Evolutionary conservation across 2,888 invertebrate species (phyloP).

Genomic region (Syrista parreyssii): DNA sequence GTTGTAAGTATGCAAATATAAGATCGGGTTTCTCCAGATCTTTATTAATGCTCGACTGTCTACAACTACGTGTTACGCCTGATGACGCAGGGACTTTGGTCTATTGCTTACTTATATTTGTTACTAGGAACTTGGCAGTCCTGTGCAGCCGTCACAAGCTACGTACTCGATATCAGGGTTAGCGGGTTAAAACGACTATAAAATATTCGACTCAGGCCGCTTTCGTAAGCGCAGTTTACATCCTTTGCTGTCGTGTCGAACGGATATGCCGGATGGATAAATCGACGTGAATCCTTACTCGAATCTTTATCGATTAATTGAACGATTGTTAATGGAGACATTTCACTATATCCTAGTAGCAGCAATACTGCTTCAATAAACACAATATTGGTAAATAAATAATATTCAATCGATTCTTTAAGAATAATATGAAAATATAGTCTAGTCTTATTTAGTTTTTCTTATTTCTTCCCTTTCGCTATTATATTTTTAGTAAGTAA

Average conservation of each 20-base stretch:
- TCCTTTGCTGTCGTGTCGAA: neutral
- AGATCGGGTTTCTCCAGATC: neutral
- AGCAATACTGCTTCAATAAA: neutral
- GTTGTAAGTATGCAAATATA: neutral
- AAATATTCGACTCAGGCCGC: conserved; percentile 5
- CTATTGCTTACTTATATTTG: neutral
- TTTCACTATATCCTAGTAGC: neutral
- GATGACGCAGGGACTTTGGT: neutral
- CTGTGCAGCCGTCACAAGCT: neutral
- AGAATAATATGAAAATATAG: too few relatives aligned
- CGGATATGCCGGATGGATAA: neutral
- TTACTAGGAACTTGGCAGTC: neutral
- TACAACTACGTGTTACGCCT: neutral
- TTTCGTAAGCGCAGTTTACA: neutral
- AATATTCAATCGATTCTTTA: neutral
- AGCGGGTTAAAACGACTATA: conserved; percentile 3
- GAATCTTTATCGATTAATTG: neutral
- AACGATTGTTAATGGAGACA: neutral
- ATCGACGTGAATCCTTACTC: neutral
- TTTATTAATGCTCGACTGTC: neutral
- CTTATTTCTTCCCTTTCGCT: too few relatives aligned
- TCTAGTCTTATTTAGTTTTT: too few relatives aligned
- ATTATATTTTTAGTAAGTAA: too few relatives aligned
- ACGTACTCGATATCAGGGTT: conserved; percentile 5
- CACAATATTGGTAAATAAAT: neutral